Conservation (phyloP, 2,113 vertebrate genomes). For the Plecotus auritus region DNA sequence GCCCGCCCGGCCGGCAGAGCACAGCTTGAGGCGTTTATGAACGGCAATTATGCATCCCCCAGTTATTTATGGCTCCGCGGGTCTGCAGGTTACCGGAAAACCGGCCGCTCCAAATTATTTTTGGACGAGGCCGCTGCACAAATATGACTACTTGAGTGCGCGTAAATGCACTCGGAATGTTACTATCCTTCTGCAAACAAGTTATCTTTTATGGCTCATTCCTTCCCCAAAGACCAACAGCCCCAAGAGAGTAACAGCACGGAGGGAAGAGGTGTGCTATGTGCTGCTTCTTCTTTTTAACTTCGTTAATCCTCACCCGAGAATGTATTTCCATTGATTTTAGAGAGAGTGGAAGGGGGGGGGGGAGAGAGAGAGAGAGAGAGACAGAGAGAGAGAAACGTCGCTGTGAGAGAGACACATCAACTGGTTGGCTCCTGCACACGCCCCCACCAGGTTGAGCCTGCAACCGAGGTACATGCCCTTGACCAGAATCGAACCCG, state of each 20-base stretch:
- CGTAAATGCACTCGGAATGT: conserved; percentile 62
- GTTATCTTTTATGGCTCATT: conserved; percentile 68
- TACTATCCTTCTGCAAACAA: conserved; percentile 68
- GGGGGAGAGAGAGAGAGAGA: too few species aligned
- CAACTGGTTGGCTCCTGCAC: too few species aligned
- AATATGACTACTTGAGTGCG: neutral
- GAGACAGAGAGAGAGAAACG: too few species aligned
- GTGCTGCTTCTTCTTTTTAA: too few species aligned
- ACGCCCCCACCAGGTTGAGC: too few species aligned
- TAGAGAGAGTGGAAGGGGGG: too few species aligned
- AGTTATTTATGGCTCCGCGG: conserved; percentile 77
- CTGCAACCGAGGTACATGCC: too few species aligned
- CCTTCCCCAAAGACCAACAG: conserved; percentile 41
- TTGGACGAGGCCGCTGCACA: conserved; percentile 63
- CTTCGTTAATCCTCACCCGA: too few species aligned
- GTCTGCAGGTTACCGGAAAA: conserved; percentile 73
- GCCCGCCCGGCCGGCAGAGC: conserved; percentile 40
- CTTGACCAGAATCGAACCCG: too few species aligned
- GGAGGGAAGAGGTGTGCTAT: neutral
- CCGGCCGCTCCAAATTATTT: conserved; percentile 76
- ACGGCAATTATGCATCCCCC: conserved; percentile 76
- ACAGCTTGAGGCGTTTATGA: conserved; percentile 73
- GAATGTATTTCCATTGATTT: too few species aligned
- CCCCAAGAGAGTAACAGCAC: neutral
- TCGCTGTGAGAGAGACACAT: too few species aligned